Conservation (phyloP, 2,113 vertebrate species). For the Diphyllodes magnificus region DNA sequence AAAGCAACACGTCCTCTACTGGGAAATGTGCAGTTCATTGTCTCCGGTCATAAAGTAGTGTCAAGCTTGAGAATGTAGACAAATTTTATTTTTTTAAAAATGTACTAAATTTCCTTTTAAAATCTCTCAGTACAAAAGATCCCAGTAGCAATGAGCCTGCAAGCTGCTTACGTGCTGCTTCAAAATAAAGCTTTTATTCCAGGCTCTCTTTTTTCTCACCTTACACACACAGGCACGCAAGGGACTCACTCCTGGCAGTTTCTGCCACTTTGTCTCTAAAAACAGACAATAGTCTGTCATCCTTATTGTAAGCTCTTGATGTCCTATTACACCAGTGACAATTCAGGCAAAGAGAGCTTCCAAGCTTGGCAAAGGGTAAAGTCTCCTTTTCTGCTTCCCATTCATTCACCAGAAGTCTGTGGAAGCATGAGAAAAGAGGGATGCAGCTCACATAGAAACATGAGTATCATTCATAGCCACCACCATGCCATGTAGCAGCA, state of each 20-base stretch:
- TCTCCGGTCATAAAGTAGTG: background rate
- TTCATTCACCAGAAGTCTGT: background rate
- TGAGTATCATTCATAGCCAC: background rate
- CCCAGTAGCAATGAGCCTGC: background rate
- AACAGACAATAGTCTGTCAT: background rate
- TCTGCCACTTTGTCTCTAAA: background rate
- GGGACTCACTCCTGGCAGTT: background rate
- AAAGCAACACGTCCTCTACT: background rate
- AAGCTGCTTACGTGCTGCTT: background rate
- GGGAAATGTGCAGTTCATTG: background rate
- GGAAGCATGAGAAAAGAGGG: background rate
- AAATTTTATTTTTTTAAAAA: background rate
- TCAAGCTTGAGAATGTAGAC: background rate
- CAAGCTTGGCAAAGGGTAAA: background rate
- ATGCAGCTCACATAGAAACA: background rate
- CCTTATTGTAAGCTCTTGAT: background rate
- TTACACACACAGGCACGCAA: background rate
- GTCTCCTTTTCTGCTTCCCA: background rate
- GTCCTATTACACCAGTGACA: background rate
- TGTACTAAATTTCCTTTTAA: background rate
- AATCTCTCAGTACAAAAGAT: background rate
- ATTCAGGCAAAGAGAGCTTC: background rate
- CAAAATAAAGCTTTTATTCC: background rate
- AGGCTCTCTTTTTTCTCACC: background rate
- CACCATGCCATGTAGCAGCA: fast-evolving